Base-by-base conservation (phyloP, 2,888 invertebrate species). In the Drosophila recens region DNA sequence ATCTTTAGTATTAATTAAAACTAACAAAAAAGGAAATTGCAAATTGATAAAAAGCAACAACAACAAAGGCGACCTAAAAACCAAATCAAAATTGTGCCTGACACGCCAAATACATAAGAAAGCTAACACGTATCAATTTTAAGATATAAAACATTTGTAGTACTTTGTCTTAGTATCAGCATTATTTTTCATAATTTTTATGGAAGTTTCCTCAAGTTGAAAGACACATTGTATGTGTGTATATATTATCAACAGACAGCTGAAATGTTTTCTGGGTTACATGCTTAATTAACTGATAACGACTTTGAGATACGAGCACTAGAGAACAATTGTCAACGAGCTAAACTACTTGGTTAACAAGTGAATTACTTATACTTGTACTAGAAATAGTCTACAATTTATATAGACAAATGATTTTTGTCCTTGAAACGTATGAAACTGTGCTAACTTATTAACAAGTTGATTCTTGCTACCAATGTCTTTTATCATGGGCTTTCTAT, bases 1-100 rank as follows among this genome's bases (percentile, higher is more conserved):
- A 88, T 88, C 80, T 88, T 79, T 81, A 84, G 89, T 87, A 77
- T 87, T 89, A 87, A 86, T 89, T 86, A 89, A 86, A 89, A 84
- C 38, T 52, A 63, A 68, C 85, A 64, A 79, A 89, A 87, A 72
- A 67, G 84, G 87, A 79, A 86, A 87, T 83, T 81, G 72, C 81
- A 81, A 87, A 84, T 84, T 89, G 81, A 87, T 89, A 83, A 85
- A 72, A 52, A 54, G 27, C 27, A 57, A 30, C 45, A 45, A 48
- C 30, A 33, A 48, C 75, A 78, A 72, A 75, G 62, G 63, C 74
- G 70, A 62, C 40, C 59, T 52, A 70, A 75, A 63, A 69, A 56
- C 38, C 43, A 49, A 45, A 52, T 63, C 48, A 20, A 62, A 58
- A 49, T 78, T 68, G 73, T 80, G 69, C 72, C 77, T 72, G 64